Evolutionary conservation across 2,797 vertebrate genomes (phyloP), one percentile per base, ranked within the genome.

Genomic region (Sphenodon punctatus): DNA sequence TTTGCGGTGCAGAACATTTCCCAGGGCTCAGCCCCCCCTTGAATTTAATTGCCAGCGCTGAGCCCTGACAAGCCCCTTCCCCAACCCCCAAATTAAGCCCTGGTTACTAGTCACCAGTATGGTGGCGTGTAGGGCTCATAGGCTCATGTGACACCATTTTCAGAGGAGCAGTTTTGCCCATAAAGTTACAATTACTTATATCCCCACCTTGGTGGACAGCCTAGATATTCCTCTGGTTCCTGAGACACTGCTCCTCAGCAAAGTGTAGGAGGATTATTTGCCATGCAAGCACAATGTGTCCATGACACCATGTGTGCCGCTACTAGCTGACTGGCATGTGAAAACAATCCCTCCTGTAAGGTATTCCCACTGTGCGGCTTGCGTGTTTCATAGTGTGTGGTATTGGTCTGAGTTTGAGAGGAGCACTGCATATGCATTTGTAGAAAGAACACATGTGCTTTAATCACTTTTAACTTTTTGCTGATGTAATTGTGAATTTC

Each of bases 401-500:
- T 43, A 17, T 17, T 68, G 43, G 46, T 68, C 85, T 89, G 46
- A 25, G 39, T 74, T 79, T 49, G 55, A 79, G 49, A 67, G 42
- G 45, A 88, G 70, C 61, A 67, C 23, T 25, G 13, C 34, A 72
- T 70, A 60, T 75, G 23, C 10, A 10, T 67, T 67, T 80, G 56
- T 30, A 49, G 72, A 56, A 87, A 69, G 32, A 70, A 58, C 51
- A 7, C 2, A 2, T 38, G 63, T 66, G 43, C 59, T 88, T 88
- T 70, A 84, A 80, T 74, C 34, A 55, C 27, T 59, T 69, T 48
- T 41, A 66, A 64, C 64, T 67, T 14, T 76, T 61, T 85, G 87
- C 75, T 84, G 76, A 0, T 64, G 73, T 87, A 69, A 73, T 89
- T 84, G 78, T 78, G 89, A 93, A 13, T 86, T 86, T 88, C 86